Conservation (phyloP, 2,797 vertebrate species). For the Manis javanica region DNA sequence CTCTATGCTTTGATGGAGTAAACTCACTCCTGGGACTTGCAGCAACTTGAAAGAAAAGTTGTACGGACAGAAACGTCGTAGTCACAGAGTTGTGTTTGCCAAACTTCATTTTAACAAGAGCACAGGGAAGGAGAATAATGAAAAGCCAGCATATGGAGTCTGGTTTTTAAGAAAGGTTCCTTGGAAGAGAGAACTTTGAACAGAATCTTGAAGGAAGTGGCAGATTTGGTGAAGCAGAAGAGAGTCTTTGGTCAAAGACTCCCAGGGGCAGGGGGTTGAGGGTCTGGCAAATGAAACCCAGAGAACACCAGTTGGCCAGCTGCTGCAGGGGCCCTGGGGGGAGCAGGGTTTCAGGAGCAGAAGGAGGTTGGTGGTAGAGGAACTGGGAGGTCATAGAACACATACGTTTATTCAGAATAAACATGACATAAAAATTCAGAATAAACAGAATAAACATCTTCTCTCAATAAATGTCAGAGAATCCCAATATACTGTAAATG, state of each 20-base stretch:
- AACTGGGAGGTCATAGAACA: no score
- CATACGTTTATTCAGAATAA: no score
- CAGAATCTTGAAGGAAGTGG: background rate
- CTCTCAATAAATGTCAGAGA: background rate
- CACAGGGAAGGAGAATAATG: background rate
- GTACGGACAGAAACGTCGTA: background rate
- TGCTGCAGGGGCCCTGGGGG: accelerated
- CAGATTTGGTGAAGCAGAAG: background rate
- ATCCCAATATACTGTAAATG: background rate
- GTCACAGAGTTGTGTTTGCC: accelerated
- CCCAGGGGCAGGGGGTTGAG: background rate
- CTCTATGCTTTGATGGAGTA: background rate
- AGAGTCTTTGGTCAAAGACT: background rate
- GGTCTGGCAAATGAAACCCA: background rate
- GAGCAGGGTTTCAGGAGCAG: background rate
- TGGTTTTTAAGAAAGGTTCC: background rate
- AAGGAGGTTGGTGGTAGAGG: background rate
- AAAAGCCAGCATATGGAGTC: background rate
- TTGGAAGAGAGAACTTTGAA: background rate
- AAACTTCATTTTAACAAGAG: background rate
- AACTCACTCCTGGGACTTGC: background rate
- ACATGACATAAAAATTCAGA: background rate
- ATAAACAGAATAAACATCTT: background rate
- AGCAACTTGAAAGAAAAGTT: background rate
- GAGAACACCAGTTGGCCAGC: no score